Base-by-base conservation (phyloP, 1,140 invertebrate species). In the Temnothorax longispinosus region DNA sequence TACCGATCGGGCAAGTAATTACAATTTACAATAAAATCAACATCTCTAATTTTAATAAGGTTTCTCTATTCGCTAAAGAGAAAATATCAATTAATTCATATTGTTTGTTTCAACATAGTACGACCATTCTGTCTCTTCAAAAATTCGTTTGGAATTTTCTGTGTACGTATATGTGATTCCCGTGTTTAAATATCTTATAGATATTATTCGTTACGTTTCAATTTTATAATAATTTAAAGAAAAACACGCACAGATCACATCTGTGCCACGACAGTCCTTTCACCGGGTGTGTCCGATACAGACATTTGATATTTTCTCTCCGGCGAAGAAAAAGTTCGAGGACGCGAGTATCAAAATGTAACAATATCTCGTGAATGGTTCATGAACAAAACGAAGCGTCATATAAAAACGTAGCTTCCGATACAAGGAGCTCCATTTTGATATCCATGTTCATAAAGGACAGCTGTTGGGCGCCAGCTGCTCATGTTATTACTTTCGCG, bases 391-490 rank as follows among this genome's bases (percentile, higher is more conserved):
- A 77, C 65, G 60, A 78, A 85, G 80, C 69, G 67, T 50, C 32
- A 65, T 13, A 77, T 77, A 65, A 85, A 77, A 77, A 64, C 50
- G 58, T 77, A 65, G 21, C 47, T 32, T 65, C 7, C 47, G 56
- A 85, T 85, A 85, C 60, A 85, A 15, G 18, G 15, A 27, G 72
- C 32, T 56, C 18, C 52, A 62, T 15, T 41, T 41, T 41, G 67
- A 50, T 75, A 52, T 52, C 62, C 44, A 32, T 88, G 72, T 85
- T 72, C 86, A 88, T 89, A 88, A 89, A 89, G 47, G 80, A n/a
- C 71, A 87, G 75, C 85, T 87, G 62, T 69, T 50, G 86, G 18
- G 10, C 54, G 52, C 54, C 60, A 76, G 71, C 71, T 74, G 78
- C 62, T 85, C 54, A 8, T 89, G 78, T 38, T 74, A 88, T 74